Evolutionary conservation across 2,888 invertebrate species (phyloP).

Genomic region (Volucella inflata): DNA sequence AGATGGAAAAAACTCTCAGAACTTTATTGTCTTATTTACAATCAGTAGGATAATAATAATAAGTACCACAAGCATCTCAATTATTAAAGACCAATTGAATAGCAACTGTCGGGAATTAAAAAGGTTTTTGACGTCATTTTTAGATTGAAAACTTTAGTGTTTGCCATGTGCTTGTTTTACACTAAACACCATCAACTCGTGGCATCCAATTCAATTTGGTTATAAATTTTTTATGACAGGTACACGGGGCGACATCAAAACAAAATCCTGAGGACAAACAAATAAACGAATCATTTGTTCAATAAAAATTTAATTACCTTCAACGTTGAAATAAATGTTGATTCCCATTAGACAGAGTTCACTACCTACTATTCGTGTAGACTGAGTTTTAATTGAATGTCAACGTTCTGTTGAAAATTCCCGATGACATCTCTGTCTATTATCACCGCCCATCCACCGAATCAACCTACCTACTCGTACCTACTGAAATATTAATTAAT

Average conservation of each 20-base stretch:
- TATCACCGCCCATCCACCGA: background rate
- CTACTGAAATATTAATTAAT: slow-evolving; percentile 50
- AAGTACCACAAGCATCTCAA: too few relatives aligned
- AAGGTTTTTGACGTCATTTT: too few relatives aligned
- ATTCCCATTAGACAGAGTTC: slow-evolving; percentile 23
- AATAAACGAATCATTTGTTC: slow-evolving; percentile 32
- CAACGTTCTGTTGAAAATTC: slow-evolving; percentile 2
- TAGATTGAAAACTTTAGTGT: too few relatives aligned
- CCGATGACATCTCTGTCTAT: slow-evolving; percentile 9
- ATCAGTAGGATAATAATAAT: too few relatives aligned
- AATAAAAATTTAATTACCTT: slow-evolving; percentile 54
- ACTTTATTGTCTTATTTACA: too few relatives aligned
- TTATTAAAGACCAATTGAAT: too few relatives aligned
- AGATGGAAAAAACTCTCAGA: too few relatives aligned
- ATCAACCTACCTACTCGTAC: too few relatives aligned
- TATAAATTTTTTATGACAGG: slow-evolving; percentile 5
- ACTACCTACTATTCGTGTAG: slow-evolving; percentile 7
- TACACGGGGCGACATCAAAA: slow-evolving; percentile 15
- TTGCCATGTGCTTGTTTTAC: background rate
- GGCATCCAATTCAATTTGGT: background rate
- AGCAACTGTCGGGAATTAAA: too few relatives aligned
- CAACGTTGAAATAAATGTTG: slow-evolving; percentile 51
- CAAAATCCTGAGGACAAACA: slow-evolving; percentile 20
- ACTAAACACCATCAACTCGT: background rate
- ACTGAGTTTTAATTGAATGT: slow-evolving; percentile 52